Evolutionary conservation across 1,140 invertebrate species (phyloP).

Genomic region (Microplitis mediator): DNA sequence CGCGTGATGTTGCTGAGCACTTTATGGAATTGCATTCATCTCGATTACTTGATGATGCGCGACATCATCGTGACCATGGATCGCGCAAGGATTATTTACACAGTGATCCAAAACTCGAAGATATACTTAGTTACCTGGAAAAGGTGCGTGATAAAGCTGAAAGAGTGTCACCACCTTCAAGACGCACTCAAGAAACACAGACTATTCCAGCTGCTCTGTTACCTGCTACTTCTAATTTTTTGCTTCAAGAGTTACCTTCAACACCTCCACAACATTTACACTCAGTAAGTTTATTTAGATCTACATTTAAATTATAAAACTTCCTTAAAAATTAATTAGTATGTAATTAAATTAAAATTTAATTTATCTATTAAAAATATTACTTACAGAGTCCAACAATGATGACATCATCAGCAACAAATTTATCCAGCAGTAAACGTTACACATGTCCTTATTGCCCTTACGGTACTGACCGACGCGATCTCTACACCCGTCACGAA

Average conservation of each 20-base stretch:
- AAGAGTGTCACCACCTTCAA: constrained; percentile 48
- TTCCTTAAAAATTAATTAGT: too few relatives aligned
- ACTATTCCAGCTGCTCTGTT: constrained; percentile 54
- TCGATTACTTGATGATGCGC: constrained; percentile 72
- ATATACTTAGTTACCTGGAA: constrained; percentile 53
- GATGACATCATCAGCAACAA: constrained; percentile 36
- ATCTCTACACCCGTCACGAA: constrained; percentile 94
- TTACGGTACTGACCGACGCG: constrained; percentile 88
- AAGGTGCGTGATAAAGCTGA: constrained; percentile 55
- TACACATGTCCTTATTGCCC: constrained; percentile 86
- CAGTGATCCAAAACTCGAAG: constrained; percentile 51
- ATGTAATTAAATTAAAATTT: background rate
- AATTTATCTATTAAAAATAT: background rate
- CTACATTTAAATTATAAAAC: background rate
- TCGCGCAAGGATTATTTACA: constrained; percentile 53
- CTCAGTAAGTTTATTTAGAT: constrained; percentile 39
- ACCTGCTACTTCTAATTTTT: constrained; percentile 49
- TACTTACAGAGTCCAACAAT: constrained; percentile 40
- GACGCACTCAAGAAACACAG: constrained; percentile 59
- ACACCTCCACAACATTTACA: constrained; percentile 51
- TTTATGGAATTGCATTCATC: constrained; percentile 82
- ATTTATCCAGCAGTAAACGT: constrained; percentile 66
- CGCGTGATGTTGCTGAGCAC: constrained; percentile 78
- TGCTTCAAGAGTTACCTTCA: constrained; percentile 55
- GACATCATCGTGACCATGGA: constrained; percentile 46